Evolutionary conservation across 2,797 vertebrate genomes (phyloP).

Genomic region (Gambusia yucatana): DNA sequence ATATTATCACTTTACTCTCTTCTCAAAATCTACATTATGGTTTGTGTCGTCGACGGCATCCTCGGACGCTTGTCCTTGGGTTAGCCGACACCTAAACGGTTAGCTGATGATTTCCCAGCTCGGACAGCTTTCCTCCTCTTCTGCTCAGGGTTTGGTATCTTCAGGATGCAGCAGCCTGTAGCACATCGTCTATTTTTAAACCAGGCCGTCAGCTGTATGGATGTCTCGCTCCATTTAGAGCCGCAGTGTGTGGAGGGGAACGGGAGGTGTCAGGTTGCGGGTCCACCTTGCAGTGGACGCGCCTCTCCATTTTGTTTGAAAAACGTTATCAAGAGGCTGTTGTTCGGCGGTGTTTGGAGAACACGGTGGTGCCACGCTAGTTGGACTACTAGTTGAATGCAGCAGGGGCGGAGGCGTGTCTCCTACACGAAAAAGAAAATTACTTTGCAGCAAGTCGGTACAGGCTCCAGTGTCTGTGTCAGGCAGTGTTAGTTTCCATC

Average conservation of each 20-base stretch:
- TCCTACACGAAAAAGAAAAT: conserved; percentile 40
- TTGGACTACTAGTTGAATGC: conserved; percentile 62
- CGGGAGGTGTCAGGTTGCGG: conserved; percentile 69
- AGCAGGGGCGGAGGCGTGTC: conserved; percentile 60
- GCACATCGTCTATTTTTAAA: conserved; percentile 75
- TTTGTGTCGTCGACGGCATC: conserved; percentile 12
- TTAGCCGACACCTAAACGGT: neutral
- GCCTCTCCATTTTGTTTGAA: neutral
- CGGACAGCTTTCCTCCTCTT: rapidly evolving
- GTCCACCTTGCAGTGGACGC: conserved; percentile 24
- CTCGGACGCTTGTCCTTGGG: conserved; percentile 31
- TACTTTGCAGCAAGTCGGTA: conserved; percentile 29
- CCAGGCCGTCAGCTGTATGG: conserved; percentile 71
- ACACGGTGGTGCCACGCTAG: too few relatives aligned
- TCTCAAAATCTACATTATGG: neutral
- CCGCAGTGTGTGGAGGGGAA: conserved; percentile 38
- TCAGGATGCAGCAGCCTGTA: conserved; percentile 33
- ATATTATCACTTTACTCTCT: neutral
- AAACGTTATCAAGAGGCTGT: neutral
- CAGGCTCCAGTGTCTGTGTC: neutral
- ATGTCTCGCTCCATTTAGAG: conserved; percentile 70
- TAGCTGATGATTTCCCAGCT: neutral
- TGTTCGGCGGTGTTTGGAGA: neutral
- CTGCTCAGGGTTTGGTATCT: conserved; percentile 1
- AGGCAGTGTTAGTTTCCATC: neutral